Evolutionary conservation across 2,797 vertebrate species (phyloP).

Genomic region (Mareca strepera): DNA sequence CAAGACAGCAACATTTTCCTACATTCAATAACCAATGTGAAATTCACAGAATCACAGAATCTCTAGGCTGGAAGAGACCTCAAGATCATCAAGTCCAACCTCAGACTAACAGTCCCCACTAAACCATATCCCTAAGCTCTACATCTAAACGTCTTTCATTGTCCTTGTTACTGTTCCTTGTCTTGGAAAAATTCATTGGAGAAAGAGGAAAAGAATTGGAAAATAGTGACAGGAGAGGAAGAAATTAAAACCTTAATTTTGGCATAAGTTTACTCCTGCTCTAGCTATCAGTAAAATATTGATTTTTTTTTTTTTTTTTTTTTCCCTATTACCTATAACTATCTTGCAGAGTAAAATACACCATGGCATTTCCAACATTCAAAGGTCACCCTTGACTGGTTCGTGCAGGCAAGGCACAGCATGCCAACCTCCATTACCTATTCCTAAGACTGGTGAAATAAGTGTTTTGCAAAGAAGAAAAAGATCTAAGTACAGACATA

Average conservation of each 20-base stretch:
- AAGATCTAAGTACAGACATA: background rate
- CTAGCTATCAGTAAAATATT: background rate
- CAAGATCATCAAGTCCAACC: too few relatives aligned
- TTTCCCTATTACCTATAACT: background rate
- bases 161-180: background rate
- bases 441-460: background rate
- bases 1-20: background rate
- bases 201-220: background rate
- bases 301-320: background rate
- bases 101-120: too few relatives aligned
- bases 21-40: background rate
- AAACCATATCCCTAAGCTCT: too few relatives aligned
- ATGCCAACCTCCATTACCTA: background rate
- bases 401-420: background rate
- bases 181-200: rapidly evolving
- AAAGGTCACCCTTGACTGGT: background rate
- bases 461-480: background rate
- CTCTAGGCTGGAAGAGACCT: too few relatives aligned
- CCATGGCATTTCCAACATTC: background rate
- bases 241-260: background rate
- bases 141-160: too few relatives aligned
- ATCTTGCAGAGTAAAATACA: background rate
- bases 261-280: background rate
- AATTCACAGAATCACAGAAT: background rate
- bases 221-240: background rate